Base-by-base conservation (phyloP, 2,888 invertebrate genomes). In the Dilophus febrilis region DNA sequence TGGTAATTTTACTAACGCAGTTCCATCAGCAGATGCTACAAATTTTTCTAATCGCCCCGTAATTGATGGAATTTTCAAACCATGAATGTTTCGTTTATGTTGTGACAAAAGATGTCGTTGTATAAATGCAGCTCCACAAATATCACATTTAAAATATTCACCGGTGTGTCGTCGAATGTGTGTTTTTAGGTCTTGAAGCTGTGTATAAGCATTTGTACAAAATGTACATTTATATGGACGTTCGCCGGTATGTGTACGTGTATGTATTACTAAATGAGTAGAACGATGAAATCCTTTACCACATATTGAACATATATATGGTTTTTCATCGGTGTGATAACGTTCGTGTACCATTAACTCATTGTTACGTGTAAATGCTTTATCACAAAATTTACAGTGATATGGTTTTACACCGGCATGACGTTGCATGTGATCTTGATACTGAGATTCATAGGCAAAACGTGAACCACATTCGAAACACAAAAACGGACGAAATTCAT, bases 351-450 rank as follows among this genome's bases (percentile, higher is more conserved):
- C 70, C 41, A 68, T 71, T 31, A 71, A 56, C 56, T 72, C 71
- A 3, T 71, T 71, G 6, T 68, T 66, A 27, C 71, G 55, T 4
- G 71, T 71, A 49, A 72, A 72, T 31, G 60, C 71, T 56, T 71
- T 71, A 37, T 64, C 64, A 46, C 71, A 72, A 51, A 59, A 72
- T 49, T 65, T 65, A 48, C 71, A 72, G 50, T 70, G 71, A 50
- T 69, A 71, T 0, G 71, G 71, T 47, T 71, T 72, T 47, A 71
- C 70, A 5, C 71, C 71, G 17, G 68, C 62, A 52, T 71, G 71
- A 31, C 71, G 54, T 13, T 71, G 54, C 71, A 71, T 71, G 45
- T 72, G 71, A 16, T 65, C 65, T 12, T 69, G 64, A 38, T 71
- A 53, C 54, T 71, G 71, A 52, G 71, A 71, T 43, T 71, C 70